Conservation (phyloP, 1,140 invertebrate species). For the Thaumatotibia leucotreta region DNA sequence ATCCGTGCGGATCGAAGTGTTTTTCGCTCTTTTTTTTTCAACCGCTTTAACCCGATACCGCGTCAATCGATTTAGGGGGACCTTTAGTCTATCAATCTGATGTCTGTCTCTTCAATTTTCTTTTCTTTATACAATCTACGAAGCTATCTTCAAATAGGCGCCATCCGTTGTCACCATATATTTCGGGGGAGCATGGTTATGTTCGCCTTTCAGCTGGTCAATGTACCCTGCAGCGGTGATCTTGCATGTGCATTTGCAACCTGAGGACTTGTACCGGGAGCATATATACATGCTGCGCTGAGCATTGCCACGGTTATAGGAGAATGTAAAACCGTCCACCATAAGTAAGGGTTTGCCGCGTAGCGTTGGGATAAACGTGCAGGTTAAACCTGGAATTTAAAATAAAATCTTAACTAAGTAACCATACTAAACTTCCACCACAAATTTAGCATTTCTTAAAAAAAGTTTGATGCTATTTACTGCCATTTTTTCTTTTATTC, state of each 20-base stretch:
- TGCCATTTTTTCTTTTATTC: too few relatives aligned
- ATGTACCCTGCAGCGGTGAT: constrained; percentile 30
- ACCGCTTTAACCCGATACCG: too few relatives aligned
- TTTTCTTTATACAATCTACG: not conserved
- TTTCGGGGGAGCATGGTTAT: not conserved
- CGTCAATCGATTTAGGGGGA: too few relatives aligned
- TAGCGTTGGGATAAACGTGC: not conserved
- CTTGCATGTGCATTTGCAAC: constrained; percentile 31
- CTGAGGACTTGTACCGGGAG: constrained; percentile 20
- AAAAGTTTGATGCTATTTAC: too few relatives aligned
- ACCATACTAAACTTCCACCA: too few relatives aligned
- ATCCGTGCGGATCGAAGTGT: too few relatives aligned
- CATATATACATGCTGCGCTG: constrained; percentile 34
- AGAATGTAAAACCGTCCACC: constrained; percentile 29
- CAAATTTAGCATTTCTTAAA: too few relatives aligned
- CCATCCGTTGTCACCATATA: not conserved
- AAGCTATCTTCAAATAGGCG: not conserved
- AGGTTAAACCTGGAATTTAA: not conserved
- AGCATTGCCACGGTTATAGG: not conserved
- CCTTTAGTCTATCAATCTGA: too few relatives aligned
- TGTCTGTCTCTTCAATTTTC: too few relatives aligned
- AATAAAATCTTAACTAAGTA: not conserved
- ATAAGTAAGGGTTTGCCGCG: constrained; percentile 18
- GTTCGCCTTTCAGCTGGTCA: constrained; percentile 14
- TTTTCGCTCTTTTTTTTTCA: too few relatives aligned